These are phyloP conservation scores for Sarcophaga carnaria DNA, from an alignment of 2,888 invertebrate genomes.

Conservation along the genomic window DNA sequence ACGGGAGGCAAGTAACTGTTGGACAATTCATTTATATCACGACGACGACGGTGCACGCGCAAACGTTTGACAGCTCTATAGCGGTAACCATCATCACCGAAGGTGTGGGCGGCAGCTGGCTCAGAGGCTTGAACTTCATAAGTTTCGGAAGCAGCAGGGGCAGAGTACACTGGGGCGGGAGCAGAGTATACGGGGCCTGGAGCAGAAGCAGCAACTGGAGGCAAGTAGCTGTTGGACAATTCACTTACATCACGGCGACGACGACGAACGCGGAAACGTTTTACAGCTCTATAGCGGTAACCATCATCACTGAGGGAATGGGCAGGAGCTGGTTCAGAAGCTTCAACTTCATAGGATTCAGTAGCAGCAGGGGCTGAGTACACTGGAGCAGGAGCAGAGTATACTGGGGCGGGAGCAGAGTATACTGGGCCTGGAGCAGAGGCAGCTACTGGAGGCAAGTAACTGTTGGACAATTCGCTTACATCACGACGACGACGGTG, in stretches of 20 bases:
- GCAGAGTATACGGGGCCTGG: constrained; percentile 42
- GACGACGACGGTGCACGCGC: constrained; percentile 51
- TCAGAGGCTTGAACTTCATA: constrained; percentile 50
- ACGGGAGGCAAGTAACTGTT: constrained; percentile 65
- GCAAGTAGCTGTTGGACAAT: constrained; percentile 61
- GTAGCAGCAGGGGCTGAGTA: constrained; percentile 34
- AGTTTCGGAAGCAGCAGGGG: constrained; percentile 16
- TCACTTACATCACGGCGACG: constrained; percentile 60
- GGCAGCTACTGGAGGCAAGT: constrained; percentile 61
- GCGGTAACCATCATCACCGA: constrained; percentile 57
- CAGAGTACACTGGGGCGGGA: constrained; percentile 51
- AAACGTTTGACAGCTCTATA: constrained; percentile 61
- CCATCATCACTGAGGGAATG: constrained; percentile 53
- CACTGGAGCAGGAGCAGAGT: constrained; percentile 27
- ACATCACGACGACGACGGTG: constrained; percentile 59
- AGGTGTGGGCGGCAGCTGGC: constrained; percentile 39
- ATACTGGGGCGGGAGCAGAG: constrained; percentile 38
- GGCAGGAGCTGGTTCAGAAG: constrained; percentile 46
- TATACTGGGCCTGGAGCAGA: constrained; percentile 43
- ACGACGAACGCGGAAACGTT: constrained; percentile 56
- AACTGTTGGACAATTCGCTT: constrained; percentile 53
- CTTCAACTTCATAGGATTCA: constrained; percentile 48
- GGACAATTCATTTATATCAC: constrained; percentile 55
- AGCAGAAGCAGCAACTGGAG: constrained; percentile 51
- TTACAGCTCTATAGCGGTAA: constrained; percentile 60